phyloP scores from a whole-genome alignment of 2,797 vertebrate genomes.

The Tauraco hartlaubi region DNA sequence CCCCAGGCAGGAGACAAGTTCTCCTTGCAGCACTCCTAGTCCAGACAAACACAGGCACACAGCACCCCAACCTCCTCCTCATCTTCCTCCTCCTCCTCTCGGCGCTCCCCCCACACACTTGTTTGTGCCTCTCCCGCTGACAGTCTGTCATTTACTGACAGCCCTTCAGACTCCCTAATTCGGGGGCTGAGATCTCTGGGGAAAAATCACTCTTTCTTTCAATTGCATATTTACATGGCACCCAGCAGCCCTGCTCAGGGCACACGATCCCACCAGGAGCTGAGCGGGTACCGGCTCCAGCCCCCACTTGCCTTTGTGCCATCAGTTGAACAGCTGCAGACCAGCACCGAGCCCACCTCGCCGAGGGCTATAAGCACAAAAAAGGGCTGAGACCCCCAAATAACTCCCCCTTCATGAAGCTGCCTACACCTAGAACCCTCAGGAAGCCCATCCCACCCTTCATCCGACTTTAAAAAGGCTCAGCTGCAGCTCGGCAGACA shows the following conservation, averaged over 20 bases:
- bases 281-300: accelerated
- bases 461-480: background rate
- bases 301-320: background rate
- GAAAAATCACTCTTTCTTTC: background rate
- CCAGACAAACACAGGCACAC: background rate
- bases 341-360: accelerated
- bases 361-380: accelerated
- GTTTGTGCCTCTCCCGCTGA: background rate
- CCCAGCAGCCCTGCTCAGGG: background rate
- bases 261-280: accelerated
- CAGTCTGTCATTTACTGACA: background rate
- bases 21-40: background rate
- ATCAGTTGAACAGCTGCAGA: background rate
- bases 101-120: accelerated
- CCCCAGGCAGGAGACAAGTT: accelerated
- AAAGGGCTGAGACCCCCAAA: background rate
- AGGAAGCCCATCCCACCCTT: background rate
- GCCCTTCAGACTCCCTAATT: background rate
- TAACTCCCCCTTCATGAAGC: background rate
- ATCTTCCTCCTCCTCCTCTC: background rate
- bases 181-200: accelerated
- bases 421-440: accelerated
- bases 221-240: background rate
- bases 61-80: background rate
- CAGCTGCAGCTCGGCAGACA: background rate